Evolutionary conservation across 2,113 vertebrate genomes (phyloP).

Genomic region (Chlorodrepanis virens): DNA sequence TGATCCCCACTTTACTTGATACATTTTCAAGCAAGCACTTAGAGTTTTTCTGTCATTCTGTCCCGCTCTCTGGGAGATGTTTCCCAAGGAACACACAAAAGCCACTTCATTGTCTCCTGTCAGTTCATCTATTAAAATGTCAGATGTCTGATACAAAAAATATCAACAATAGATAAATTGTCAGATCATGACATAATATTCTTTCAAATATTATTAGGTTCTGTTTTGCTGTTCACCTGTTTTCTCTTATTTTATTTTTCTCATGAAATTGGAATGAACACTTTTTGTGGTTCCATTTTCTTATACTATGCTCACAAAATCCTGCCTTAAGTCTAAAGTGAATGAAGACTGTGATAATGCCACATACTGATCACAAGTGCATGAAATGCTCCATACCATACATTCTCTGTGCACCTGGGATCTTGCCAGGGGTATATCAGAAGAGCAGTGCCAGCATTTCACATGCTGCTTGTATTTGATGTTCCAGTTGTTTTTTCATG

Average conservation of each 20-base stretch:
- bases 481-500: not conserved
- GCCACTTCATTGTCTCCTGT: not conserved
- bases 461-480: not conserved
- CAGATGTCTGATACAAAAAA: not conserved
- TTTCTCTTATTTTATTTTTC: not conserved
- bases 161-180: not conserved
- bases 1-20: not conserved
- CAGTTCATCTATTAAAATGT: not conserved
- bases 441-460: not conserved
- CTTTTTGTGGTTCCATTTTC: not conserved
- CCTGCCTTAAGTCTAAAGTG: not conserved
- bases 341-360: conserved; percentile 25
- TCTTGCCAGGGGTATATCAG: not conserved
- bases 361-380: conserved; percentile 9
- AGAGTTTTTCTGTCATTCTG: not conserved
- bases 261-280: not conserved
- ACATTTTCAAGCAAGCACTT: not conserved
- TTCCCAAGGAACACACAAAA: not conserved
- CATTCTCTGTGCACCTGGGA: not conserved
- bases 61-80: not conserved
- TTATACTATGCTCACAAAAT: not conserved
- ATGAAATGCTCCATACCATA: not conserved
- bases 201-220: not conserved
- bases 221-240: not conserved
- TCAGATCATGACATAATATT: not conserved